Base-by-base conservation (phyloP, 2,113 vertebrate genomes). In the Esox niger region DNA sequence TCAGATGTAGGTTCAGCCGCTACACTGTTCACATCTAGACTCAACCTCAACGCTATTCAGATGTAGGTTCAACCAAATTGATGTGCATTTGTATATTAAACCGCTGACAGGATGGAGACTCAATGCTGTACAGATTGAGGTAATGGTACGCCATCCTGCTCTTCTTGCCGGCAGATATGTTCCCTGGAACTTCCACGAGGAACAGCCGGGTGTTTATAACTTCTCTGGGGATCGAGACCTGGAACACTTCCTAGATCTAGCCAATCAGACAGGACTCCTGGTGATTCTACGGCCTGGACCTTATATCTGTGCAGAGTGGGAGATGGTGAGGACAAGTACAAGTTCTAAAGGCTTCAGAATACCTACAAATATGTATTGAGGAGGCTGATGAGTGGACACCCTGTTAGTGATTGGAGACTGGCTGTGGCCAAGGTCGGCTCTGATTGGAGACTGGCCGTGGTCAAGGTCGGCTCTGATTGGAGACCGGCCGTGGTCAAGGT, bases 281-380 rank as follows among this genome's bases (percentile, higher is more conserved):
- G 97, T 98, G 73, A 96, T 99, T 74, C 88, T 99, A 78, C 93
- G 96, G 2, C 96, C 96, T 0, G 97, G 97, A 60, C 97, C 97
- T 3, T 99, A 99, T 86, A 98, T 99, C 91, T 98, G 97, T 85
- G 96, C 96, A 0, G 97, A 99, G 75, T 99, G 97, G 97, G 97
- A 99, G 70, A 98, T 99, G 97, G 97, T 99, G 75, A 94, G 86
- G n/a, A 20, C 38, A n/a, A n/a, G n/a, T 21, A 43, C 38, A 43
- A 4, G n/a, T n/a, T n/a, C n/a, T n/a, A n/a, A n/a, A n/a, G n/a
- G n/a, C n/a, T n/a, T n/a, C n/a, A n/a, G n/a, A n/a, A n/a, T n/a
- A n/a, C n/a, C n/a, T 17, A 43, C 13, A 17, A 15, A 4, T 2
- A 43, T 10, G 38, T 43, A 4, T 43, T 13, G 35, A 17, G 13